phyloP scores from a whole-genome alignment of 2,888 invertebrate genomes.

The Drosophila meridiana region DNA sequence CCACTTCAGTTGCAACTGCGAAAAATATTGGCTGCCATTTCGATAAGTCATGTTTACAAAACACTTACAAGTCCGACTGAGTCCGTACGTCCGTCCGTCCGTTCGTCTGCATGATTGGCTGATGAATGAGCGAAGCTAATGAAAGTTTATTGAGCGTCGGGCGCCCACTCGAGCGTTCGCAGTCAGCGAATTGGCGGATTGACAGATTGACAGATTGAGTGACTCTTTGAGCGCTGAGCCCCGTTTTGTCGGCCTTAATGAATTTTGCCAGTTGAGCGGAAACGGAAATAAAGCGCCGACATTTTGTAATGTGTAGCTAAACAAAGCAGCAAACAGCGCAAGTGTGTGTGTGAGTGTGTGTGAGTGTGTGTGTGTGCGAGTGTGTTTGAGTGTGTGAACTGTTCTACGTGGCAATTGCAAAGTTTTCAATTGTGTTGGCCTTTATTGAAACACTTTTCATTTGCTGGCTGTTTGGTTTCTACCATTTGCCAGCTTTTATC shows the following conservation, averaged over 20 bases:
- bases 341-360: slow-evolving; percentile 8
- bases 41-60: slow-evolving; percentile 73
- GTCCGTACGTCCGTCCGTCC: background rate
- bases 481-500: slow-evolving; percentile 47
- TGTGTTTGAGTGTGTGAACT: slow-evolving; percentile 7
- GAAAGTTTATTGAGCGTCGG: slow-evolving; percentile 72
- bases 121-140: slow-evolving; percentile 68
- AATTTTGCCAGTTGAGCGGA: slow-evolving; percentile 80
- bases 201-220: slow-evolving; percentile 36
- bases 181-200: slow-evolving; percentile 13
- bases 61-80: slow-evolving; percentile 64
- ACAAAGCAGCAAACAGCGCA: slow-evolving; percentile 26
- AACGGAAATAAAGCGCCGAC: slow-evolving; percentile 72
- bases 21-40: slow-evolving; percentile 63
- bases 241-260: slow-evolving; percentile 70
- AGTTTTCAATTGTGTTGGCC: slow-evolving; percentile 54
- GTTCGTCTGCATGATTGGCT: slow-evolving; percentile 30
- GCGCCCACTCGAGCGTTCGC: slow-evolving; percentile 46
- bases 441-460: slow-evolving; percentile 66
- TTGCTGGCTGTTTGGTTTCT: slow-evolving; percentile 39
- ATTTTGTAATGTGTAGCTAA: slow-evolving; percentile 52
- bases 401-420: slow-evolving; percentile 52
- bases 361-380: slow-evolving; percentile 9
- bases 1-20: slow-evolving; percentile 31
- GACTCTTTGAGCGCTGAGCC: slow-evolving; percentile 28